Evolutionary conservation across 2,888 invertebrate genomes (phyloP).

Genomic region (Aleiodes alternator): DNA sequence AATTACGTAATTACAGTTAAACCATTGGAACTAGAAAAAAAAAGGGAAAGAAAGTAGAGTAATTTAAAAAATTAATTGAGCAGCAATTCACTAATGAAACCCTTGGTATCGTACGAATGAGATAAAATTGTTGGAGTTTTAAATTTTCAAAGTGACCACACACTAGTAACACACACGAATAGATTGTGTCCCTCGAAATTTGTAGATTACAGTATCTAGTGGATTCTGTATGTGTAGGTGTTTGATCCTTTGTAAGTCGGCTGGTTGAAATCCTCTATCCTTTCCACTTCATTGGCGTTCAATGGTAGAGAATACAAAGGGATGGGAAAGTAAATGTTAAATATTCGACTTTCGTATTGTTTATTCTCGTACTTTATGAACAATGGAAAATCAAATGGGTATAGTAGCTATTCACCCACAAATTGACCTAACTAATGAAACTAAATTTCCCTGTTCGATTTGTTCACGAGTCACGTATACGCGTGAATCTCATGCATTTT

Average conservation of each 20-base stretch:
- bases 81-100: conserved; percentile 1
- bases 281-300: background rate
- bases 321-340: background rate
- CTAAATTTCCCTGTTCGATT: too few species aligned
- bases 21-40: background rate
- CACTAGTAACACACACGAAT: too few species aligned
- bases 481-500: too few species aligned
- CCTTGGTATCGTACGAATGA: background rate
- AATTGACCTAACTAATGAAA: too few species aligned
- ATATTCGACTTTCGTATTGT: conserved; percentile 14
- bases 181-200: background rate
- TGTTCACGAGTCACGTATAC: too few species aligned
- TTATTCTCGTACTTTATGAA: conserved; percentile 5
- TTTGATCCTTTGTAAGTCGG: conserved; percentile 18
- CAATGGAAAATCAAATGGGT: conserved; percentile 1
- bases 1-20: too few species aligned
- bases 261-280: background rate
- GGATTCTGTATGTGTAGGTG: background rate
- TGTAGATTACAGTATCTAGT: conserved; percentile 6
- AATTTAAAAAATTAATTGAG: background rate
- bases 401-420: too few species aligned
- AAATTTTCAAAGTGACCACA: too few species aligned
- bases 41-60: background rate
- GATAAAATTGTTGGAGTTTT: conserved; percentile 2
- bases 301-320: background rate